These are phyloP conservation scores for Mesoligia furuncula DNA, from an alignment of 2,888 invertebrate genomes.

Conservation along the genomic window DNA sequence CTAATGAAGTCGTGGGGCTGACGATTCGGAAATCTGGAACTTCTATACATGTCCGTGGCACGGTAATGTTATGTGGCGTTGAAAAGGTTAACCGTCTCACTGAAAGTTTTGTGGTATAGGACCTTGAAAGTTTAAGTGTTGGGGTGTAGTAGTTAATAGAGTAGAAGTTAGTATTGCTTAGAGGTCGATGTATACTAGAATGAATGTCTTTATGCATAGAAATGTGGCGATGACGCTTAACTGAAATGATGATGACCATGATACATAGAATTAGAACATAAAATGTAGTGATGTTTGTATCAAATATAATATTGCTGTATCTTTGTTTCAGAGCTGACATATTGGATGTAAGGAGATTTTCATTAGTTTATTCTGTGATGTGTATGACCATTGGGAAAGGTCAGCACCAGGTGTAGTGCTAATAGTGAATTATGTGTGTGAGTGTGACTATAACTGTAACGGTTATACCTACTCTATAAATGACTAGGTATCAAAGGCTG, in stretches of 20 bases:
- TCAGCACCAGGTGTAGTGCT: constrained; percentile 25
- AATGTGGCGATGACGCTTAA: not conserved
- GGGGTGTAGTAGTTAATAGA: not conserved
- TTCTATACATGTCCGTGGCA: too few relatives aligned
- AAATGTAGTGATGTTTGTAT: not conserved
- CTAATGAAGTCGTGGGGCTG: too few relatives aligned
- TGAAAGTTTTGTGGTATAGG: not conserved
- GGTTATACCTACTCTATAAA: constrained; percentile 7
- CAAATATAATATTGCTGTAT: constrained; percentile 21
- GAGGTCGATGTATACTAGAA: not conserved
- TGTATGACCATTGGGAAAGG: constrained; percentile 42
- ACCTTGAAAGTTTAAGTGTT: not conserved
- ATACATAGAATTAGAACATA: not conserved
- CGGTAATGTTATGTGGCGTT: too few relatives aligned
- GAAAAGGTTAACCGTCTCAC: not conserved
- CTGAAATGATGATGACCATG: not conserved
- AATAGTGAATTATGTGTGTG: constrained; percentile 34
- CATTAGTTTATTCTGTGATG: constrained; percentile 57
- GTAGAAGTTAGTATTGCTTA: not conserved
- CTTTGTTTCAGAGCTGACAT: constrained; percentile 52
- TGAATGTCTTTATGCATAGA: not conserved
- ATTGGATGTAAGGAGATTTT: constrained; percentile 31
- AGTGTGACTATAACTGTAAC: constrained; percentile 36
- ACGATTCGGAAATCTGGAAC: too few relatives aligned
- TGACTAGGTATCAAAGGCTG: constrained; percentile 22